Evolutionary conservation across 1,140 invertebrate species (phyloP), one percentile per base, ranked within the genome.

Genomic region (Mylabris phalerata): DNA sequence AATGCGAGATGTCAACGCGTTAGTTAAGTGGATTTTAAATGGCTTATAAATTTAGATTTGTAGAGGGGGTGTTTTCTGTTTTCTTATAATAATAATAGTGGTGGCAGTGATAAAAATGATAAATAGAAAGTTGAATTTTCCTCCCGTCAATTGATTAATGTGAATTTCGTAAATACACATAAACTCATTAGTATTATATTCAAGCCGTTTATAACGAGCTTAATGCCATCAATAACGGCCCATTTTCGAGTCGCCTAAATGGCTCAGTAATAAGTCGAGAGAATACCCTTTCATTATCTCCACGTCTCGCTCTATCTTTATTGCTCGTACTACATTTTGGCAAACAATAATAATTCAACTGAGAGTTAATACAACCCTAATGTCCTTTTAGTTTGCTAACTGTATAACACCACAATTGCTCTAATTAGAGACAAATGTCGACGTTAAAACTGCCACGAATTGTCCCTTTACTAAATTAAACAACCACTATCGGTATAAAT

Each of bases 351-450:
- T 32, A 32, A 32, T 32, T 61, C 59, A 51, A 49, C 48, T 25
- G 32, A 32, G 49, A 51, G 59, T 61, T 61, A 62, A 62, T 62
- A 59, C 56, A 50, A 49, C 61, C 55, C 54, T 66, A 66, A 66
- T 66, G 64, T 54, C 57, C 39, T 60, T 27, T 51, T 32, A 65
- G 52, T 55, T 49, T 46, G 41, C 52, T 50, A 61, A 55, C 51
- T 55, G 59, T 49, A 7, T 32, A 32, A 2, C 7, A 44, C 60
- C 62, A 63, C 64, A 66, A 66, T 66, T 63, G 64, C 64, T 61
- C 64, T 66, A 66, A 66, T 66, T 66, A 60, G 61, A 61, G 59
- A 66, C 64, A 66, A 66, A 66, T 66, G 61, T 66, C 47, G 61
- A 57, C 63, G 55, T 51, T 50, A 49, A 9, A 9, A 24, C 41